Evolutionary conservation across 2,797 vertebrate species (phyloP), one percentile per base, ranked within the genome.

Genomic region (Gadopsis bispinosus): DNA sequence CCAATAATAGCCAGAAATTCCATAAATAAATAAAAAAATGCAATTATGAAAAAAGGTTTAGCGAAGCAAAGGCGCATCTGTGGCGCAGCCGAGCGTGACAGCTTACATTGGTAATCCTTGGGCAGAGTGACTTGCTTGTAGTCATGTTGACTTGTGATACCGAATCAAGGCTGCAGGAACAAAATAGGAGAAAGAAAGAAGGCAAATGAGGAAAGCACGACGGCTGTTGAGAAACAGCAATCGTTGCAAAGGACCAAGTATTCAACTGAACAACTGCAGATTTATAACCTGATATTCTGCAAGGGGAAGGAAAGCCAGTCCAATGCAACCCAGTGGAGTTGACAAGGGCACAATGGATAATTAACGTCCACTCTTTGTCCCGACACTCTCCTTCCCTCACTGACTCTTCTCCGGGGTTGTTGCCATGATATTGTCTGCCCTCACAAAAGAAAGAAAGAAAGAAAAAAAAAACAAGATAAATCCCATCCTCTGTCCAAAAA

Each of bases 51-150:
- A 20, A 20, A 80, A 81, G 87, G 85, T 92, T 93, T 87, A 90
- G 87, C 63, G 78, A 89, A 81, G 80, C 75, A 65, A 81, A 88
- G 72, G 87, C 82, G 58, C 80, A 90, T 93, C 83, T 86, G 83
- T 41, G 20, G 76, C 72, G 88, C 83, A 86, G 88, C 85, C 39
- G 83, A 91, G 89, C 88, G 37, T 88, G 75, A 87, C 83, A 75
- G 92, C 83, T 95, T 93, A 93, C 81, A 73, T 73, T 65, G 83
- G 87, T 94, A 94, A 94, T 93, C 91, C 92, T 73, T 56, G 63
- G 81, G 75, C 89, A 67, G 80, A 86, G 83, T 79, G 83, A 81
- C 70, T 86, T 59, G 86, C 84, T 90, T 82, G 79, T 77, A 82
- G 81, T 86, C 79, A 50, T 84, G 89, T 86, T 89, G 90, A 89